Base-by-base conservation (phyloP, 30 jellyfish, hydroid and myxozoan genomes). In the Aurelia sp. region DNA sequence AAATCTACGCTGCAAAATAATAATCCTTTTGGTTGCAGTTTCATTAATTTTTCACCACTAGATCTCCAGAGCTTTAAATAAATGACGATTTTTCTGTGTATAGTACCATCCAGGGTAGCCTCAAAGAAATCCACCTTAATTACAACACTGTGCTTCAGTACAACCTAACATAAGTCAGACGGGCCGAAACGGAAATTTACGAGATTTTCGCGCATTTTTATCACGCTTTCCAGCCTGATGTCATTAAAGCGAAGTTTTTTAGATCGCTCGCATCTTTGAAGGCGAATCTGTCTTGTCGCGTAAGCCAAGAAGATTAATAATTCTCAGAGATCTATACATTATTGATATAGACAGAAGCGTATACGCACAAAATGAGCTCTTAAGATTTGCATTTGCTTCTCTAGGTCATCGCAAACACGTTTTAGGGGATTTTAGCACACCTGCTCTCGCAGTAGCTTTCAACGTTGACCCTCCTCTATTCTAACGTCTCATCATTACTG, bases 381-480 rank as follows among this genome's bases (percentile, higher is more conserved):
- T 51, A 69, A 71, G 79, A 60, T 71, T 69, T 66, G 92, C 79
- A 55, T 72, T 71, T 84, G 72, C 86, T 73, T 73, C 86, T 27
- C 93, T 73, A 48, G 93, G 93, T 84, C 93, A 84, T 81, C 22
- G 76, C 83, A 27, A 84, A 66, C 93, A 84, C 93, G 85, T 82
- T 82, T 69, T 71, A 62, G 79, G 61, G 22, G 76, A 44, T 40
- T 70, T 20, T 19, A 57, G 27, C 72, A 75, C 92, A 82, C 92
- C 92, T 82, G 92, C 82, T 12, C 37, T 71, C 85, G 13, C 76
- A 52, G 62, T 13, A 30, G 16, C 79, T 37, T 65, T 78, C 61
- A 11, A 8, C 16, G 79, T 30, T 64, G 89, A 78, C 71, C 73
- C 57, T 70, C 33, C 58, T 78, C 89, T 7, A 16, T 23, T 48